Conservation (phyloP, 2,797 vertebrate genomes). For the Myripristis murdjan region DNA sequence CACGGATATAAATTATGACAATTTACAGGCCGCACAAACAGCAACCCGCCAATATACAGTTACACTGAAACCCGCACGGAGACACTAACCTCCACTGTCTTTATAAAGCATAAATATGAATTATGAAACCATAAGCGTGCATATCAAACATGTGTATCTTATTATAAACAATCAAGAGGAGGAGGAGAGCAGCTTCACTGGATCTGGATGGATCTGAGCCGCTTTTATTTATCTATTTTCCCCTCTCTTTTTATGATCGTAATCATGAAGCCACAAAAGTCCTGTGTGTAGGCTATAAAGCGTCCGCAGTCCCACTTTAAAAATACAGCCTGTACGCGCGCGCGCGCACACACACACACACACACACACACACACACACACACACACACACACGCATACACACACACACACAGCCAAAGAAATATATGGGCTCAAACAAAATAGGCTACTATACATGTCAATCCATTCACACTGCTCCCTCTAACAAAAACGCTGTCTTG, state of each 20-base stretch:
- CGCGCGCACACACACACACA: too few relatives aligned
- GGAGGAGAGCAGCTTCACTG: not conserved
- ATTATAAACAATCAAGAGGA: too few relatives aligned
- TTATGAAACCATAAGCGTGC: too few relatives aligned
- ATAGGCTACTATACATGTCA: constrained; percentile 65
- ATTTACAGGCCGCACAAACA: constrained; percentile 4
- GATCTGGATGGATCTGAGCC: not conserved
- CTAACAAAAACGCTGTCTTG: constrained; percentile 20
- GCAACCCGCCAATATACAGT: not conserved
- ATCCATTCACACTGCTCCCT: constrained; percentile 38
- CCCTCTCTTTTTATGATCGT: constrained; percentile 54
- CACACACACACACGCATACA: constrained; percentile 3
- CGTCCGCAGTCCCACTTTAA: constrained; percentile 38
- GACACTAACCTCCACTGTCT: not conserved
- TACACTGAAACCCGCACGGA: too few relatives aligned
- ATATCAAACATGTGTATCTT: not conserved
- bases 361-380: constrained; percentile 4
- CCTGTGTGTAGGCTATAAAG: constrained; percentile 34
- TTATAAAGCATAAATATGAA: constrained; percentile 18
- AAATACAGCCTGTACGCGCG: constrained; percentile 59
- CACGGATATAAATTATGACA: constrained; percentile 17
- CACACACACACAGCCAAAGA: constrained; percentile 33
- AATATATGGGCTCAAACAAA: constrained; percentile 68
- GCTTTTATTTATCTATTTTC: constrained; percentile 28
- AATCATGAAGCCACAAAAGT: constrained; percentile 60